Evolutionary conservation across 2,888 invertebrate genomes (phyloP), one percentile per base, ranked within the genome.

Genomic region (Drosophila buzzatii): DNA sequence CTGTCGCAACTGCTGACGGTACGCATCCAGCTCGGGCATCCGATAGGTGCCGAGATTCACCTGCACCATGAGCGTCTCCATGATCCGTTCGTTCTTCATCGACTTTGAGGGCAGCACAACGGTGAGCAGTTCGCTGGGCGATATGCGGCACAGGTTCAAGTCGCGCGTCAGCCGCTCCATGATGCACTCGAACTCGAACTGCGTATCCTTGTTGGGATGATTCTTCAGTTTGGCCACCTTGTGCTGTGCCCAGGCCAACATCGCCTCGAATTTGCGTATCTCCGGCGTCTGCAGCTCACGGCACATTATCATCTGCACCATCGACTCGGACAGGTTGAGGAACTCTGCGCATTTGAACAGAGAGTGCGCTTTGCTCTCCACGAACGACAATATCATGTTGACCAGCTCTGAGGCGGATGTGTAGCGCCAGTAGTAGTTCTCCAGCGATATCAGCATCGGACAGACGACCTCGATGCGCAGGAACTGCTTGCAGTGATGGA

Each of bases 341-440:
- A 97, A 98, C 91, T 98, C 98, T 1, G 95, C 94, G 60, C 96
- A 96, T 90, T 97, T 96, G 93, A 98, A 98, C 63, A 98, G 94
- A 82, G 96, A 96, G 86, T 96, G 96, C 10, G 98, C 97, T 89
- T 97, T 95, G 73, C 97, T 97, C 93, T 98, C 98, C 56, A 97
- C 96, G 93, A 97, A 98, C 27, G 97, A 96, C 73, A 98, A 94
- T 86, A 98, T 98, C 97, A 98, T 98, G 93, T 98, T 98, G 79
- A 98, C 98, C 90, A 98, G 94, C 93, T 98, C 98, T 33, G 97
- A 97, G 53, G 98, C 98, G 66, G 98, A 98, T 41, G 97, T 98
- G 93, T 98, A 98, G 76, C 98, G 95, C 98, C 98, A 98, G 93
- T 97, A 98, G 93, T 98, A 98, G 93, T 98, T 98, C 93, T 98